Conservation (phyloP, 2,797 vertebrate species). For the Aldrovandia affinis region DNA sequence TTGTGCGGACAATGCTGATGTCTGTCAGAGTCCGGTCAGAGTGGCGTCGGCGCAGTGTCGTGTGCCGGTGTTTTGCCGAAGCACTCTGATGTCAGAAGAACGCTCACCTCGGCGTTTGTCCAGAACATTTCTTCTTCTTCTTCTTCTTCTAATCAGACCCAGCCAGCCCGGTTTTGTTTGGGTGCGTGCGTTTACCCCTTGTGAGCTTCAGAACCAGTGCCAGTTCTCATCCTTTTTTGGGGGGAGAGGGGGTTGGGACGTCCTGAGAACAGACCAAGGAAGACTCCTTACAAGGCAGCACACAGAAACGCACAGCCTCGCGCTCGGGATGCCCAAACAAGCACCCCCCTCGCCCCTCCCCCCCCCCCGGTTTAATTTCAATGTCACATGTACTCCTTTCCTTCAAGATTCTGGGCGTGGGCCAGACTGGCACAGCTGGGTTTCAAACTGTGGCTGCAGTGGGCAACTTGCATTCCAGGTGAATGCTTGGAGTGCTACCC, state of each 20-base stretch:
- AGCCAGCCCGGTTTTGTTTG: background rate
- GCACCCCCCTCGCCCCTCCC: background rate
- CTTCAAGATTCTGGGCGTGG: background rate
- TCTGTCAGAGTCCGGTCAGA: no score
- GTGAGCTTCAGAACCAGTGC: background rate
- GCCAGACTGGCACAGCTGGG: no score
- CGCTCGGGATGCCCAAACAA: background rate
- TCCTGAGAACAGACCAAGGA: background rate
- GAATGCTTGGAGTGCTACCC: no score
- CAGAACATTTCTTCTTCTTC: background rate
- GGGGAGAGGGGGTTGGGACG: background rate
- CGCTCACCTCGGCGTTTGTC: background rate
- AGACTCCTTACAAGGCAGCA: background rate
- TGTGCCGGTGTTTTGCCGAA: conserved; percentile 37
- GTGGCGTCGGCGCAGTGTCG: conserved; percentile 37
- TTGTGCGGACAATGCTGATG: no score
- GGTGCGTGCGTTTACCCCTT: background rate
- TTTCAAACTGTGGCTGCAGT: no score
- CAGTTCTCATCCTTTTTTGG: background rate
- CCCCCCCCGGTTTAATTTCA: background rate
- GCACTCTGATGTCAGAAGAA: background rate
- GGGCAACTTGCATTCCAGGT: no score
- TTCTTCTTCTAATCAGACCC: background rate
- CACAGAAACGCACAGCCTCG: background rate
- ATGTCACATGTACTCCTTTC: background rate